phyloP scores from a whole-genome alignment of 37 sponge, comb jelly and placozoan species.

The Theonella swinhoei region DNA sequence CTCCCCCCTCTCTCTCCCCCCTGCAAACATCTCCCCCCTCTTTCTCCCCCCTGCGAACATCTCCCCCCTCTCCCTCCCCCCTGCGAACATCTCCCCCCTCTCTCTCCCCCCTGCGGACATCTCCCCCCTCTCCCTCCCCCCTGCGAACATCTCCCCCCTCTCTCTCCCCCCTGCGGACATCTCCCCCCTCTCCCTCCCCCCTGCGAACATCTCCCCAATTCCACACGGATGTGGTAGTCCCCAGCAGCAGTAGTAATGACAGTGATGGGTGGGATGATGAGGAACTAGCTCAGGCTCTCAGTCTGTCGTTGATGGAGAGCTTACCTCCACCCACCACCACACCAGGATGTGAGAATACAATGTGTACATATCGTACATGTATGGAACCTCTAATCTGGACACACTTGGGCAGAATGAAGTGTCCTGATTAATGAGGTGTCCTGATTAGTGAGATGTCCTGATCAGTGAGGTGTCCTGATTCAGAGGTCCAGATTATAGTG shows the following conservation, averaged over 20 bases:
- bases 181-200: background rate
- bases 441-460: too few relatives aligned
- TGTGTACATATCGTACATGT: too few relatives aligned
- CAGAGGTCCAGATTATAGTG: too few relatives aligned
- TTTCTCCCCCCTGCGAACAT: background rate
- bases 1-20: background rate
- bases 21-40: slow-evolving; percentile 2
- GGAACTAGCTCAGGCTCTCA: background rate
- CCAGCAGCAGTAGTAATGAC: slow-evolving; percentile 15
- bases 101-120: background rate
- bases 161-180: background rate
- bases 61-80: background rate
- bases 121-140: background rate
- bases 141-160: background rate
- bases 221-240: too few relatives aligned
- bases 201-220: background rate
- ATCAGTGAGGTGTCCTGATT: too few relatives aligned
- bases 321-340: too few relatives aligned
- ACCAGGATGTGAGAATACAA: too few relatives aligned
- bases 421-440: too few relatives aligned
- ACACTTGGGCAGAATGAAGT: too few relatives aligned
- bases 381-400: too few relatives aligned
- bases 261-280: slow-evolving; percentile 8
- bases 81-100: background rate
- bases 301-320: background rate